These are phyloP conservation scores for Tolmerus cingulatus DNA, from an alignment of 2,888 invertebrate genomes.

Conservation along the genomic window DNA sequence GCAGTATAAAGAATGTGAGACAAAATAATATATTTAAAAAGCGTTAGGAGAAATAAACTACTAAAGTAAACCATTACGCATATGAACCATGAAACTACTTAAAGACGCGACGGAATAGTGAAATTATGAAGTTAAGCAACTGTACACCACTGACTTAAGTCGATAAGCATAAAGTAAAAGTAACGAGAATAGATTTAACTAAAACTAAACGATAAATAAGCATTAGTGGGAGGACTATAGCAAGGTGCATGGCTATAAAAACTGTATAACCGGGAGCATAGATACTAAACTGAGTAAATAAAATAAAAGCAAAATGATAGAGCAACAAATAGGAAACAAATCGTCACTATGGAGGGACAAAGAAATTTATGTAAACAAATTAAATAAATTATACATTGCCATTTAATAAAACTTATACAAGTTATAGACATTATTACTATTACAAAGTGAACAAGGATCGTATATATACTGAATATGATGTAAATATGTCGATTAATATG, in stretches of 20 bases:
- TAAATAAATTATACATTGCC: slow-evolving; percentile 28
- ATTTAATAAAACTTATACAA: slow-evolving; percentile 34
- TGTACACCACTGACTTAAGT: slow-evolving; percentile 16
- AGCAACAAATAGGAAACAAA: slow-evolving; percentile 10
- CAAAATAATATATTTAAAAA: slow-evolving; percentile 6
- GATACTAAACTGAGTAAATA: background rate
- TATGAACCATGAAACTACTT: background rate
- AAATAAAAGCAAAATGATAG: background rate
- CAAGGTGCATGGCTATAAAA: background rate
- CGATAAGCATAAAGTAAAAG: background rate
- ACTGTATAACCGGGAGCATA: slow-evolving; percentile 3
- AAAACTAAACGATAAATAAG: background rate
- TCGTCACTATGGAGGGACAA: background rate
- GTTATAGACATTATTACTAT: slow-evolving; percentile 32
- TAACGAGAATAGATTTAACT: background rate
- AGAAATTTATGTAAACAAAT: slow-evolving; percentile 31
- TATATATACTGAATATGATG: slow-evolving; percentile 29
- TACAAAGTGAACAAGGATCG: slow-evolving; percentile 30
- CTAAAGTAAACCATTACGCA: slow-evolving; percentile 3
- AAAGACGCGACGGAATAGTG: background rate
- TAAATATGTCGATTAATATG: slow-evolving; percentile 37
- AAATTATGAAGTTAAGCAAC: slow-evolving; percentile 16
- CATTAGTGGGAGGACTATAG: background rate
- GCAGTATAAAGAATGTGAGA: slow-evolving; percentile 21
- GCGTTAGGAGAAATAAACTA: slow-evolving; percentile 20